These are phyloP conservation scores for Sebastes fasciatus DNA, from an alignment of 2,113 vertebrate genomes.

Conservation along the genomic window DNA sequence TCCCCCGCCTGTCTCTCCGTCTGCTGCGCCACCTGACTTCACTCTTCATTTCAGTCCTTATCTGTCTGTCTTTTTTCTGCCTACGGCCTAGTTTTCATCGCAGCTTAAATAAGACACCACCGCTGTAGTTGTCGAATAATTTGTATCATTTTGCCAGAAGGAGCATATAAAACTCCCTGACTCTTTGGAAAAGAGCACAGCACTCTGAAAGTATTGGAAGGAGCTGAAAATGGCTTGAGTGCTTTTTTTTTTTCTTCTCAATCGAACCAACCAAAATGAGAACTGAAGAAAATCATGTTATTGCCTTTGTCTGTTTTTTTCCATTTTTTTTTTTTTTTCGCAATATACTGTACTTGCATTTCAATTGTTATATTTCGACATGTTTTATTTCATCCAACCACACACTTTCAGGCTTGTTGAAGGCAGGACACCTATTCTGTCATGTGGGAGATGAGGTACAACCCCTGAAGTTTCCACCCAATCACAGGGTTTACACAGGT, in stretches of 20 bases:
- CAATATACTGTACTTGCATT: too few species aligned
- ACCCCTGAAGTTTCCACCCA: neutral
- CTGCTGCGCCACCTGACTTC: conserved; percentile 19
- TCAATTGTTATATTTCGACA: neutral
- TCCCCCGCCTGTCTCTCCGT: neutral
- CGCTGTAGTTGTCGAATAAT: conserved; percentile 43
- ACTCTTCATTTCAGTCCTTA: conserved; percentile 24
- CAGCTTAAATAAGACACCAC: conserved; percentile 28
- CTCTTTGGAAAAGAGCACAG: conserved; percentile 29
- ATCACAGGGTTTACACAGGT: neutral
- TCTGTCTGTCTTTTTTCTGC: conserved; percentile 30
- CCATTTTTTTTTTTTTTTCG: neutral
- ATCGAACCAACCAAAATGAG: conserved; percentile 1
- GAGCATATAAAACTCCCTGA: conserved; percentile 24
- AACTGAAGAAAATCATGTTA: neutral
- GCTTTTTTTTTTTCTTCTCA: neutral
- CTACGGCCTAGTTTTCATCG: conserved; percentile 43
- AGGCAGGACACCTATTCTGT: neutral
- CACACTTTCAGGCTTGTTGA: neutral
- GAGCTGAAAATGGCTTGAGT: conserved; percentile 8
- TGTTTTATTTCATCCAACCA: neutral
- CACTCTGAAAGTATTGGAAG: conserved; percentile 7
- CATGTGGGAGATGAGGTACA: neutral
- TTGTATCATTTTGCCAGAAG: conserved; percentile 49
- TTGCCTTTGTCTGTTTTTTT: neutral